phyloP scores from a whole-genome alignment of 2,888 invertebrate genomes.

The Mythimna ferrago region DNA sequence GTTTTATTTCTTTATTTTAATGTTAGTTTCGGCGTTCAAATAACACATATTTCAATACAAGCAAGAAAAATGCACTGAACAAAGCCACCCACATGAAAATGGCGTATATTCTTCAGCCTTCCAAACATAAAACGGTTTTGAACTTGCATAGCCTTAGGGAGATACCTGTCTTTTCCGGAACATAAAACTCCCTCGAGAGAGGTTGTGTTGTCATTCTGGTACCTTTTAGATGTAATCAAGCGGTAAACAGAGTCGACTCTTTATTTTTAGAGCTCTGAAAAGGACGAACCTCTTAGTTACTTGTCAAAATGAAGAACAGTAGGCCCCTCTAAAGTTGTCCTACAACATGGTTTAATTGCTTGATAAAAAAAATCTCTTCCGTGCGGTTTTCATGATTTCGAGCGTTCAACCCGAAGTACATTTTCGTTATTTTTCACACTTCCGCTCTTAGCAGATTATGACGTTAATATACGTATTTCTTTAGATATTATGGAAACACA shows the following conservation, averaged over 20 bases:
- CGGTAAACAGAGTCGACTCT: conserved; percentile 29
- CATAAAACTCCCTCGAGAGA: conserved; percentile 47
- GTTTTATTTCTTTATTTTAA: neutral
- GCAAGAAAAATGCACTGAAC: neutral
- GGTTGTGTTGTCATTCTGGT: conserved; percentile 44
- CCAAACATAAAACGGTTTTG: conserved; percentile 42
- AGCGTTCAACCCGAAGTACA: too few relatives aligned
- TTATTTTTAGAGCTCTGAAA: conserved; percentile 10
- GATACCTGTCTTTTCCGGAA: conserved; percentile 48
- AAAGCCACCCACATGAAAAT: conserved; percentile 3
- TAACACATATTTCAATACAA: too few relatives aligned
- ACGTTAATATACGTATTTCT: too few relatives aligned
- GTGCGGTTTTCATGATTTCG: too few relatives aligned
- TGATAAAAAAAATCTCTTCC: too few relatives aligned
- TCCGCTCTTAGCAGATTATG: too few relatives aligned
- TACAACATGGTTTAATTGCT: too few relatives aligned
- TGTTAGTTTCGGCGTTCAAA: neutral
- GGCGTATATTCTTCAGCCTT: conserved; percentile 26
- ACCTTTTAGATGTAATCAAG: conserved; percentile 54
- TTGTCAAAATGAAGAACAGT: neutral
- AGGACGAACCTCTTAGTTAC: neutral
- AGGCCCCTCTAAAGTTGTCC: neutral
- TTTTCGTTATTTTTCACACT: too few relatives aligned
- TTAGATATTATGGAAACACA: too few relatives aligned
- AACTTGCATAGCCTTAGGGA: conserved; percentile 44